phyloP scores from a whole-genome alignment of 2,797 vertebrate genomes.

The Gambusia yucatana region DNA sequence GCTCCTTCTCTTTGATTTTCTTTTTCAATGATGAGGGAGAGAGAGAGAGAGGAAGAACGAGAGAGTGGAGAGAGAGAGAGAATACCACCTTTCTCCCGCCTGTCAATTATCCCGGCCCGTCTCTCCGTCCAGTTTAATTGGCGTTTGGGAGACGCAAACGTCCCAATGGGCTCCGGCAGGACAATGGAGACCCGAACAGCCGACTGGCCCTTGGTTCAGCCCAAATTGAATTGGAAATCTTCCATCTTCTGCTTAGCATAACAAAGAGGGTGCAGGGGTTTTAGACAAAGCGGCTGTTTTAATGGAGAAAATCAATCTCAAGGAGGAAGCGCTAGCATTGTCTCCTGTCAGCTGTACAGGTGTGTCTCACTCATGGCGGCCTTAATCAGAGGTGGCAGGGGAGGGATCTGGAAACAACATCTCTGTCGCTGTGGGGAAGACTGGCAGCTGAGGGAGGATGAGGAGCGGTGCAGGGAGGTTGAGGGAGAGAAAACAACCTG shows the following conservation, averaged over 20 bases:
- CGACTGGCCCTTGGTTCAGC: slow-evolving; percentile 90
- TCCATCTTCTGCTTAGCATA: slow-evolving; percentile 91
- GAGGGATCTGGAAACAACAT: slow-evolving; percentile 76
- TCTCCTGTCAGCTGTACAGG: slow-evolving; percentile 82
- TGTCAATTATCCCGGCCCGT: slow-evolving; percentile 88
- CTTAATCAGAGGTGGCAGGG: slow-evolving; percentile 87
- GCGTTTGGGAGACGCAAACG: slow-evolving; percentile 88
- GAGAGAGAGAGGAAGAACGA: not conserved
- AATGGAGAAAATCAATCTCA: slow-evolving; percentile 88
- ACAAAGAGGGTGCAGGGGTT: slow-evolving; percentile 86
- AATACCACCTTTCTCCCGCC: slow-evolving; percentile 81
- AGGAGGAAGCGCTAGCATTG: slow-evolving; percentile 81
- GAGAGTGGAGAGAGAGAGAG: slow-evolving; percentile 61
- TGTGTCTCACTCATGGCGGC: slow-evolving; percentile 73
- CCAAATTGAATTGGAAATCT: slow-evolving; percentile 97
- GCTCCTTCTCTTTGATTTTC: slow-evolving; percentile 55
- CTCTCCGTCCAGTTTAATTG: slow-evolving; percentile 87
- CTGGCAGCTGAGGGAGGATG: slow-evolving; percentile 2
- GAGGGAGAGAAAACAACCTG: slow-evolving; percentile 9
- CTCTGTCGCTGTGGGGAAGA: slow-evolving; percentile 59
- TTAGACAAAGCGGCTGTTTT: slow-evolving; percentile 91
- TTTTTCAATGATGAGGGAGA: slow-evolving; percentile 56
- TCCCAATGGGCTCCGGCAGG: slow-evolving; percentile 82
- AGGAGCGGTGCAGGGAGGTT: not conserved
- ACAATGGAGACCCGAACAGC: slow-evolving; percentile 88